phyloP scores from a whole-genome alignment of 2,113 vertebrate genomes.

The Hymenochirus boettgeri region DNA sequence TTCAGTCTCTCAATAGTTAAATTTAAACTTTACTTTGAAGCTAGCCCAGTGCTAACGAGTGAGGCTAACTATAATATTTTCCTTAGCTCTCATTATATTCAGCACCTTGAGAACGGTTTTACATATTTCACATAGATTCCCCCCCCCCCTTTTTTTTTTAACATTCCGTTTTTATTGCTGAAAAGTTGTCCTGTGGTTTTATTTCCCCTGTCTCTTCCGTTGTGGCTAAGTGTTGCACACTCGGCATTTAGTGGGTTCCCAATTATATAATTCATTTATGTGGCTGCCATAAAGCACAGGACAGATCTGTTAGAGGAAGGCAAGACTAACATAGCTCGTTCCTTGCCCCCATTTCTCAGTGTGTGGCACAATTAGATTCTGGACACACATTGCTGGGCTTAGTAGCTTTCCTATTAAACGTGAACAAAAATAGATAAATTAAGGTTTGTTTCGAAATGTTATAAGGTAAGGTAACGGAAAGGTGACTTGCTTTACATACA shows the following conservation, averaged over 20 bases:
- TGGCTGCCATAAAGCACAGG: slow-evolving; percentile 35
- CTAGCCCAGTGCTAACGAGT: neutral
- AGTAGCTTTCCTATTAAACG: neutral
- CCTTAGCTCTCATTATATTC: slow-evolving; percentile 1
- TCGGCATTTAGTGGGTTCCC: slow-evolving; percentile 40
- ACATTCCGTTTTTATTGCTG: slow-evolving; percentile 34
- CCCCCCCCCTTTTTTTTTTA: slow-evolving; percentile 13
- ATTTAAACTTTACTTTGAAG: too few species aligned
- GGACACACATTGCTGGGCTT: neutral
- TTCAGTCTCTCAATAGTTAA: neutral
- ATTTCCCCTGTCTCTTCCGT: slow-evolving; percentile 37
- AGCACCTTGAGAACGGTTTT: slow-evolving; percentile 16
- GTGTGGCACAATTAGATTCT: slow-evolving; percentile 24
- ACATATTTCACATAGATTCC: slow-evolving; percentile 14
- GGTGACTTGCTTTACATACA: too few species aligned
- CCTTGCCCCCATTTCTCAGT: slow-evolving; percentile 15
- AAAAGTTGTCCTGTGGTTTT: slow-evolving; percentile 40
- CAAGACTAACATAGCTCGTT: slow-evolving; percentile 36
- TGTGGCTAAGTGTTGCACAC: slow-evolving; percentile 35
- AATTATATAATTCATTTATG: slow-evolving; percentile 41
- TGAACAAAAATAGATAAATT: neutral
- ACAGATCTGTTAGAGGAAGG: slow-evolving; percentile 35
- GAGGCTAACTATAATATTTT: neutral
- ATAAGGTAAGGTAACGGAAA: too few species aligned
- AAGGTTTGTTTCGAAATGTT: neutral